phyloP scores from a whole-genome alignment of 2,888 invertebrate species.

The Kryphioiulus occultus region DNA sequence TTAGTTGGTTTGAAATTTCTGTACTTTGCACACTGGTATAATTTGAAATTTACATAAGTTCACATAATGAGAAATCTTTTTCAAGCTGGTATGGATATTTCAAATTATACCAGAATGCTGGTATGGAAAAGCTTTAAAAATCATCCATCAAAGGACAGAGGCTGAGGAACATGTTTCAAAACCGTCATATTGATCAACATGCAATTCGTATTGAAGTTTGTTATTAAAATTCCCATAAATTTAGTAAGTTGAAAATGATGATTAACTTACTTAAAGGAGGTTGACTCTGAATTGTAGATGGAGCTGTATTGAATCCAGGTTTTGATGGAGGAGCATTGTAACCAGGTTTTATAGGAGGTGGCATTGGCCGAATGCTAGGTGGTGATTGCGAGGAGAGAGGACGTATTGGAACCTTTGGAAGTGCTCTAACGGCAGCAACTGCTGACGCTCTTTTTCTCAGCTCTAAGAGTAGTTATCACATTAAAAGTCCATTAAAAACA shows the following conservation, averaged over 20 bases:
- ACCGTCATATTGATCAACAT: no score
- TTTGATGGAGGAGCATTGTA: slow-evolving; percentile 50
- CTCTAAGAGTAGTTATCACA: not conserved
- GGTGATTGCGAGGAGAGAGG: not conserved
- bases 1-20: not conserved
- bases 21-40: not conserved
- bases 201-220: no score
- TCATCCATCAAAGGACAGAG: no score
- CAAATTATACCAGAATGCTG: no score
- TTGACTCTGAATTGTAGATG: not conserved
- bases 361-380: not conserved
- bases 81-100: no score
- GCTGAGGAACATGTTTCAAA: no score
- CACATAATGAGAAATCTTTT: no score
- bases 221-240: not conserved
- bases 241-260: not conserved
- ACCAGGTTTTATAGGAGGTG: slow-evolving; percentile 44
- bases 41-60: not conserved
- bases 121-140: no score
- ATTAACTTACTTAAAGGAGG: not conserved
- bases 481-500: not conserved
- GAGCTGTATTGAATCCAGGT: not conserved
- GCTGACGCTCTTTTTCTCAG: slow-evolving; percentile 47
- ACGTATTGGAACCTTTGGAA: slow-evolving; percentile 12
- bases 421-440: not conserved